Conservation (phyloP, 2,888 invertebrate species). For the Formica aserva region DNA sequence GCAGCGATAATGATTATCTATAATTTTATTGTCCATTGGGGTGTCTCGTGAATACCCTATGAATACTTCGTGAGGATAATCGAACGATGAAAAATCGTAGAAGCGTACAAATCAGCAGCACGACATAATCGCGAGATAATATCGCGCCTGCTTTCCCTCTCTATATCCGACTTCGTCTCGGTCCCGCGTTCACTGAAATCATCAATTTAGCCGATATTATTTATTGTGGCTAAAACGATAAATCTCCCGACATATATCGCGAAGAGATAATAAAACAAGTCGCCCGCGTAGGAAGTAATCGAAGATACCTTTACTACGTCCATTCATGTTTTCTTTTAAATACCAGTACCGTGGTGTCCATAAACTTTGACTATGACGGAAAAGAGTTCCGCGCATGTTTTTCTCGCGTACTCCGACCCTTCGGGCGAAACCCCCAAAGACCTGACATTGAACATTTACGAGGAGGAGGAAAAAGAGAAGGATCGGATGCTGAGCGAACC, state of each 20-base stretch:
- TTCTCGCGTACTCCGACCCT: constrained; percentile 32
- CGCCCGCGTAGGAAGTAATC: background rate
- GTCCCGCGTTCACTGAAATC: background rate
- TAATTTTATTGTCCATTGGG: constrained; percentile 41
- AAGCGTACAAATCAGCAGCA: constrained; percentile 37
- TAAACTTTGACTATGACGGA: constrained; percentile 48
- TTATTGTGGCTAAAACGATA: constrained; percentile 6
- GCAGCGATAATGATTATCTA: constrained; percentile 39
- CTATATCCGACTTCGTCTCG: background rate
- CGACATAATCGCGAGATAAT: constrained; percentile 39
- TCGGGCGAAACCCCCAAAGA: constrained; percentile 32
- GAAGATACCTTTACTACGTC: constrained; percentile 27
- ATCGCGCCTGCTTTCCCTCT: constrained; percentile 5
- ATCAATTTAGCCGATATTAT: background rate
- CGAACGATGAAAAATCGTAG: constrained; percentile 37
- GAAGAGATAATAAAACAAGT: constrained; percentile 12
- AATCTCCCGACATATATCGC: constrained; percentile 1
- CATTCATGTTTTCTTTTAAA: constrained; percentile 64
- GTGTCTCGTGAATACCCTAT: constrained; percentile 24
- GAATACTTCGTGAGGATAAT: constrained; percentile 40
- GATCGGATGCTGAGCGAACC: constrained; percentile 35
- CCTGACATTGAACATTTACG: constrained; percentile 2
- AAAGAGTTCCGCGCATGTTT: constrained; percentile 55
- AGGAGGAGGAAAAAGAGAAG: constrained; percentile 16
- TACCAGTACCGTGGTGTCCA: constrained; percentile 36